These are phyloP conservation scores for Furcifer pardalis DNA, from an alignment of 2,797 vertebrate genomes.

Conservation along the genomic window DNA sequence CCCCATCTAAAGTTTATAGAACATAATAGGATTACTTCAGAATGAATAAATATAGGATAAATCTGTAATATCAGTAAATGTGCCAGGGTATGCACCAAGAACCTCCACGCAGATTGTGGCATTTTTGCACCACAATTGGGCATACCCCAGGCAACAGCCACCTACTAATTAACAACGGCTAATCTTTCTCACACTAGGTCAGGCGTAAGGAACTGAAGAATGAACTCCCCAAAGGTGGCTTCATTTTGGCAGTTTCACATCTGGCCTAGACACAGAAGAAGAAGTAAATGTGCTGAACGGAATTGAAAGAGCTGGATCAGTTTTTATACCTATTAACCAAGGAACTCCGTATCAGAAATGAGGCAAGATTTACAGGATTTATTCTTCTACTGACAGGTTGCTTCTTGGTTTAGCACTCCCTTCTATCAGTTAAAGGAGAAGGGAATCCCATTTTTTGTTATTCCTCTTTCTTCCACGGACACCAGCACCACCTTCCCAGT, in stretches of 20 bases:
- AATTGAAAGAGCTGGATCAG: not conserved
- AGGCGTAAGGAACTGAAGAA: too few species aligned
- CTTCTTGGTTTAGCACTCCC: not conserved
- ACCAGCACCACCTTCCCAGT: too few species aligned
- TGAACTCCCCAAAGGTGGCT: too few species aligned
- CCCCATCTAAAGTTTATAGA: not conserved
- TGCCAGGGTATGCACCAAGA: too few species aligned
- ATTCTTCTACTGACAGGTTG: not conserved
- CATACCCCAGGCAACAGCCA: too few species aligned
- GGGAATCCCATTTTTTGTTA: not conserved
- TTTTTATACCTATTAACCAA: not conserved
- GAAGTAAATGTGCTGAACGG: not conserved
- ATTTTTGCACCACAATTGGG: too few species aligned
- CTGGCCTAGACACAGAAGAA: too few species aligned
- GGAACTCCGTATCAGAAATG: not conserved
- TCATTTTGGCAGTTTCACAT: too few species aligned
- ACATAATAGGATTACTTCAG: not conserved
- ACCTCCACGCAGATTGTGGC: too few species aligned
- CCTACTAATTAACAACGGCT: too few species aligned
- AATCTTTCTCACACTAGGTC: too few species aligned
- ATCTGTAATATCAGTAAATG: not conserved
- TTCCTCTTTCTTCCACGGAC: not conserved
- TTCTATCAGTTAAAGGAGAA: not conserved
- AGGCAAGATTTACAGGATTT: not conserved
- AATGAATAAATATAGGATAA: not conserved